A percentile compares a stretch with the other conserved stretches of the same genome.
Evolutionary conservation across 1,140 invertebrate genomes (phyloP).

Genomic region (Pseudobourletiella spinata): DNA sequence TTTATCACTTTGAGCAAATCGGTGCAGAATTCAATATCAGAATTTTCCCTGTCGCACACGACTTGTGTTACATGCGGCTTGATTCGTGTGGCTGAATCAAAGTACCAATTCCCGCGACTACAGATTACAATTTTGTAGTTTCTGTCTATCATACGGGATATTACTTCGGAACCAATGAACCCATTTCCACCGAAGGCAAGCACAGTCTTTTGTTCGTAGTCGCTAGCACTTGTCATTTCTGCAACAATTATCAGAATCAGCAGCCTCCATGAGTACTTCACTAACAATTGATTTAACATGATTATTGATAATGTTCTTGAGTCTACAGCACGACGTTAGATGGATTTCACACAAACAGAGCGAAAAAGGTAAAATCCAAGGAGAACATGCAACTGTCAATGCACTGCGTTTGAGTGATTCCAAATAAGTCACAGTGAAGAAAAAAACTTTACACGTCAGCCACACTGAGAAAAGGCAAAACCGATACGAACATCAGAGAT

Average conservation of each 20-base stretch:
- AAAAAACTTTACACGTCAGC: no score
- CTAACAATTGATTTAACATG: background rate
- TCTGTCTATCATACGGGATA: slow-evolving; percentile 35
- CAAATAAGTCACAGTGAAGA: no score
- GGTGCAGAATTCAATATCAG: slow-evolving; percentile 38
- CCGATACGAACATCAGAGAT: no score
- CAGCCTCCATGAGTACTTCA: background rate
- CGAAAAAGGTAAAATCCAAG: no score
- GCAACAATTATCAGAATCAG: background rate
- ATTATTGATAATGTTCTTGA: background rate
- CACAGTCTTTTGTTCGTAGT: slow-evolving; percentile 32
- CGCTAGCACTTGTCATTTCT: background rate
- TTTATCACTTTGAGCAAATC: slow-evolving; percentile 38
- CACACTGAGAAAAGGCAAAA: no score
- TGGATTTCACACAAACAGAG: no score
- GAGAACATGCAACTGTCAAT: no score
- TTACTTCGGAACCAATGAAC: slow-evolving; percentile 43
- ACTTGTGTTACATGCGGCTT: slow-evolving; percentile 40
- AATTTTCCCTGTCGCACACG: slow-evolving; percentile 42
- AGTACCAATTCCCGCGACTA: slow-evolving; percentile 46
- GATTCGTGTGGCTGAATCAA: slow-evolving; percentile 41
- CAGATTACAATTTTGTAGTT: slow-evolving; percentile 40
- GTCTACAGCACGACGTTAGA: no score
- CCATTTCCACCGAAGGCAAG: slow-evolving; percentile 47
- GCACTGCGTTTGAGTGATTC: no score